Percentiles rank a stretch among this genome's conserved stretches.
Evolutionary conservation across 2,888 invertebrate species (phyloP).

Genomic region (Bedellia somnulentella): DNA sequence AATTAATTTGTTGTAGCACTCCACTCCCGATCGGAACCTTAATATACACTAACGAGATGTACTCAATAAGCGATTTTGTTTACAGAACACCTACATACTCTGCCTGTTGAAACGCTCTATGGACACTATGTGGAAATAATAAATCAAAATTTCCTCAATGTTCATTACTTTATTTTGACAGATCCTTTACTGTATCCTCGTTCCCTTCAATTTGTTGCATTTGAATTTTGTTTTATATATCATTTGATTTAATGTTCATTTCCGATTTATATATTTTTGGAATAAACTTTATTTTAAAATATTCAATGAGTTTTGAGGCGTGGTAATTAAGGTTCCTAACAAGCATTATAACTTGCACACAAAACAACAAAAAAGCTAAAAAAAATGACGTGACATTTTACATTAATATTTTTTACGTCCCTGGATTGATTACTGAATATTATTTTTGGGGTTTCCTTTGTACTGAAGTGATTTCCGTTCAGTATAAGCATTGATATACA

Average conservation of each 20-base stretch:
- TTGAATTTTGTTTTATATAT: slow-evolving; percentile 50
- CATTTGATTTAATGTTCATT: slow-evolving; percentile 48
- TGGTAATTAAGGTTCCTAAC: slow-evolving; percentile 54
- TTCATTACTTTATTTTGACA: slow-evolving; percentile 52
- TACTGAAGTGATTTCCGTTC: no score
- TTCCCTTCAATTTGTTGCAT: slow-evolving; percentile 43
- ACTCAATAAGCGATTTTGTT: slow-evolving; percentile 23
- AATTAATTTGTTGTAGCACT: slow-evolving; percentile 42
- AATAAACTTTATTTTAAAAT: slow-evolving; percentile 53
- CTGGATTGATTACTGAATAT: no score
- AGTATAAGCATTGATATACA: no score
- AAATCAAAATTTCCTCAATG: slow-evolving; percentile 54
- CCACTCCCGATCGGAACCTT: slow-evolving; percentile 61
- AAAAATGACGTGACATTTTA: slow-evolving; percentile 5
- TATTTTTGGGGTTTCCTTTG: no score
- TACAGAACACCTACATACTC: slow-evolving; percentile 54
- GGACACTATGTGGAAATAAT: slow-evolving; percentile 62
- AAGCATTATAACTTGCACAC: background rate
- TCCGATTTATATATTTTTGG: slow-evolving; percentile 56
- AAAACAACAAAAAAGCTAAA: slow-evolving; percentile 3
- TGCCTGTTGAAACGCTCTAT: slow-evolving; percentile 56
- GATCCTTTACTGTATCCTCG: slow-evolving; percentile 51
- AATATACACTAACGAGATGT: slow-evolving; percentile 22
- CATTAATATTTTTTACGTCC: slow-evolving; percentile 2
- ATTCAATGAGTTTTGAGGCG: slow-evolving; percentile 41